Base-by-base conservation (phyloP, 1,140 invertebrate species). In the Drosophila nigrodunni region DNA sequence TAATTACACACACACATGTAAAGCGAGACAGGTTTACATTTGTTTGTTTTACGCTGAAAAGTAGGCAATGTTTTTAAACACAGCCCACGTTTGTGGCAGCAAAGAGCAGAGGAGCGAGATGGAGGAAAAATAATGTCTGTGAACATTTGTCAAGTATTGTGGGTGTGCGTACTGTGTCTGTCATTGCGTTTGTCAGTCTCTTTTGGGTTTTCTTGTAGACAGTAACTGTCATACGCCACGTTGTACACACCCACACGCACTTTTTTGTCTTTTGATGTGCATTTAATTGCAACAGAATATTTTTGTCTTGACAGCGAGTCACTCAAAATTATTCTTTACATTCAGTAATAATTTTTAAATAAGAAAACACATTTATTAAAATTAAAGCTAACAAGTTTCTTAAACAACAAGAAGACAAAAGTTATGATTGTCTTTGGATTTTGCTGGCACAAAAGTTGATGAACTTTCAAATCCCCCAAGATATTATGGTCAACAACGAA, bases 211-310 rank as follows among this genome's bases (percentile, higher is more conserved):
- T 18, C 9, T 54, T 35, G 54, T 57, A 44, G 62, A 10, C 57
- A 39, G 46, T 44, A 70, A 74, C 57, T 85, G 82, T 86, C 82
- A 83, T 77, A 77, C 74, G 74, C 69, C 81, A 79, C 49, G 68
- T 85, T 67, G 57, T 65, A 77, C 77, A 62, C 58, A 59, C 68
- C 67, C 61, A 62, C 52, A 54, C 66, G 59, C 81, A 85, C 52
- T 85, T 76, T 74, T 13, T 13, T n/a, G 25, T 11, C 34, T 71
- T 30, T 68, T 86, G 81, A 85, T 85, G 82, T 85, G 74, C 82
- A 85, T 68, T 86, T 85, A 86, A 85, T 85, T 85, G 82, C 78
- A 78, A 65, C 67, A 46, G 74, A 78, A 81, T 71, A 65, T 65
- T 66, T 46, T 21, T 60, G 47, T 47, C 15, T 43, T 60, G 67